These are phyloP conservation scores for Gymnobelideus leadbeateri DNA, from an alignment of 2,113 vertebrate genomes.

Conservation along the genomic window DNA sequence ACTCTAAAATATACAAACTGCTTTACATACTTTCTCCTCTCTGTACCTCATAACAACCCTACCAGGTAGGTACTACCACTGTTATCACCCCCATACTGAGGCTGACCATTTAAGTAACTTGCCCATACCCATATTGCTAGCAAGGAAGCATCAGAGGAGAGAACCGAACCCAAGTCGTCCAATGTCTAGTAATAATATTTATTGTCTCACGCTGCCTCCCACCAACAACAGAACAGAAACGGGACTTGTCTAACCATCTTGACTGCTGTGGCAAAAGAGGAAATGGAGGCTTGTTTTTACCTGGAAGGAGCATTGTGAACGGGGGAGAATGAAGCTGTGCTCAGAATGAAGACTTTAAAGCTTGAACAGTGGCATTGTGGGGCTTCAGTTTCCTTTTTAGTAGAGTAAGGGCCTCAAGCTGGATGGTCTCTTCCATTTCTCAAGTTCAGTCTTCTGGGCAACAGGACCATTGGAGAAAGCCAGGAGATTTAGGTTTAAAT, in stretches of 20 bases:
- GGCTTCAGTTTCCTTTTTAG: not conserved
- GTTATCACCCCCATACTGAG: not conserved
- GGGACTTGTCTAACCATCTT: not conserved
- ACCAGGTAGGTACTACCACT: not conserved
- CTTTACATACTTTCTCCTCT: not conserved
- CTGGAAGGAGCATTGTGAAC: not conserved
- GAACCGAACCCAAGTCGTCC: not conserved
- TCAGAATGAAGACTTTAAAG: not conserved
- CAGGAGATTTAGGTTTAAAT: not conserved
- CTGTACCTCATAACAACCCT: not conserved
- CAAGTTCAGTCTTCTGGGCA: not conserved
- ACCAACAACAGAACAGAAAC: not conserved
- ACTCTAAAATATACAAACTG: not conserved
- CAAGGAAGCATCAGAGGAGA: not conserved
- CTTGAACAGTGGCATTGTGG: not conserved
- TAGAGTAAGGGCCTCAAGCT: not conserved
- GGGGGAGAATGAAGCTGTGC: not conserved
- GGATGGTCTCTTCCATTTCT: not conserved
- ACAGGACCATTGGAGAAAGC: not conserved
- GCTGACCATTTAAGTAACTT: not conserved
- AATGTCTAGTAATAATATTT: not conserved
- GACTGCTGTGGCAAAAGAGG: not conserved
- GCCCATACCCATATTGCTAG: not conserved
- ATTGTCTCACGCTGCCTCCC: not conserved
- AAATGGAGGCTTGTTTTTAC: not conserved